These are phyloP conservation scores for Rhogogaster chlorosoma DNA, from an alignment of 2,888 invertebrate species.

Conservation along the genomic window DNA sequence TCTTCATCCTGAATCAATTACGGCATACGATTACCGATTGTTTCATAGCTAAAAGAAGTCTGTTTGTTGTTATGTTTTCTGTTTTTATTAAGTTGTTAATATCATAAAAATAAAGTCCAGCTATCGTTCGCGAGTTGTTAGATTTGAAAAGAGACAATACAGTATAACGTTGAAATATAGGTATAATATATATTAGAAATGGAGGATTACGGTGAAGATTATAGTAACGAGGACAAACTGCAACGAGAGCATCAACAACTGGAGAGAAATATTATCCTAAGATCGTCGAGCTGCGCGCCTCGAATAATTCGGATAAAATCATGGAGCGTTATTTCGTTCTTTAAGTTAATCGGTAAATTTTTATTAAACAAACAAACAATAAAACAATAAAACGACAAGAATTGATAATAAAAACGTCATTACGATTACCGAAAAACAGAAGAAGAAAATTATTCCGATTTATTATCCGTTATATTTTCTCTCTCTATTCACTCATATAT, in stretches of 20 bases:
- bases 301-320: slow-evolving; percentile 60
- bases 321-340: slow-evolving; percentile 66
- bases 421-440: not conserved
- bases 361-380: not conserved
- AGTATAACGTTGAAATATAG: not conserved
- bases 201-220: not conserved
- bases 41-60: not conserved
- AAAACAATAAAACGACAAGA: not conserved
- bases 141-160: not conserved
- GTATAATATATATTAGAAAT: not conserved
- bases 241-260: not conserved
- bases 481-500: not conserved
- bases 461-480: not conserved
- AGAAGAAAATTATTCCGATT: not conserved
- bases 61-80: not conserved
- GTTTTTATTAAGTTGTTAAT: not conserved
- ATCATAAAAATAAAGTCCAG: not conserved
- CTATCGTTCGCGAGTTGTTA: not conserved
- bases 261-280: slow-evolving; percentile 36
- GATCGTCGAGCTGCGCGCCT: slow-evolving; percentile 29
- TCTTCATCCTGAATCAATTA: not conserved
- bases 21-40: not conserved
- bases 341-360: slow-evolving; percentile 65
- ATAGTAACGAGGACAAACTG: not conserved
- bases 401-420: not conserved